A percentile compares a stretch with the other conserved stretches of the same genome.
phyloP scores from a whole-genome alignment of 2,888 invertebrate genomes.

The Tridacna gigas region DNA sequence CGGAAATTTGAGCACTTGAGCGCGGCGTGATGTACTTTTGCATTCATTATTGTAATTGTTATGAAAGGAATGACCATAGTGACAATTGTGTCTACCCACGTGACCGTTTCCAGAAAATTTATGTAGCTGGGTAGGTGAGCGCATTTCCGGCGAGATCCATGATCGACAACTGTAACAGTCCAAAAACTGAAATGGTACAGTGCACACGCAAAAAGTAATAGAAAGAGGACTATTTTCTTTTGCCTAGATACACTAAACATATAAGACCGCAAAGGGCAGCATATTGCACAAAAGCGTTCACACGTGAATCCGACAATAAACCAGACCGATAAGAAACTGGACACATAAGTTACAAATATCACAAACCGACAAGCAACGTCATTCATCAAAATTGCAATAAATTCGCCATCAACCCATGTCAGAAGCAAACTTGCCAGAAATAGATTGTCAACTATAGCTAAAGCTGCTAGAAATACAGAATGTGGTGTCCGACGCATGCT shows the following conservation, averaged over 20 bases:
- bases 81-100: slow-evolving; percentile 72
- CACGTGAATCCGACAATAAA: slow-evolving; percentile 93
- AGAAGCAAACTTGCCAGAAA: slow-evolving; percentile 87
- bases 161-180: slow-evolving; percentile 60
- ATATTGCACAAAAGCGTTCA: slow-evolving; percentile 93
- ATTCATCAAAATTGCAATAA: slow-evolving; percentile 70
- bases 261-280: slow-evolving; percentile 88
- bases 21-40: neutral
- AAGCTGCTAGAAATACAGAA: slow-evolving; percentile 90
- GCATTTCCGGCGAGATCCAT: slow-evolving; percentile 48
- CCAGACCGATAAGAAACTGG: slow-evolving; percentile 93
- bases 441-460: slow-evolving; percentile 87
- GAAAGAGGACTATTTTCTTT: slow-evolving; percentile 60
- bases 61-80: slow-evolving; percentile 75
- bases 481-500: slow-evolving; percentile 90
- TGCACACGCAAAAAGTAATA: slow-evolving; percentile 55
- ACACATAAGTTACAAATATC: slow-evolving; percentile 86
- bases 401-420: slow-evolving; percentile 70
- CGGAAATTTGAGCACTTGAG: neutral
- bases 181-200: slow-evolving; percentile 73
- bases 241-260: slow-evolving; percentile 71
- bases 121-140: slow-evolving; percentile 39
- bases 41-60: slow-evolving; percentile 68
- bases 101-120: slow-evolving; percentile 59
- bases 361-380: slow-evolving; percentile 87